A percentile compares a stretch with the other conserved stretches of the same genome.
These are phyloP conservation scores for Atta cephalotes DNA, from an alignment of 1,140 invertebrate genomes.

Conservation along the genomic window DNA sequence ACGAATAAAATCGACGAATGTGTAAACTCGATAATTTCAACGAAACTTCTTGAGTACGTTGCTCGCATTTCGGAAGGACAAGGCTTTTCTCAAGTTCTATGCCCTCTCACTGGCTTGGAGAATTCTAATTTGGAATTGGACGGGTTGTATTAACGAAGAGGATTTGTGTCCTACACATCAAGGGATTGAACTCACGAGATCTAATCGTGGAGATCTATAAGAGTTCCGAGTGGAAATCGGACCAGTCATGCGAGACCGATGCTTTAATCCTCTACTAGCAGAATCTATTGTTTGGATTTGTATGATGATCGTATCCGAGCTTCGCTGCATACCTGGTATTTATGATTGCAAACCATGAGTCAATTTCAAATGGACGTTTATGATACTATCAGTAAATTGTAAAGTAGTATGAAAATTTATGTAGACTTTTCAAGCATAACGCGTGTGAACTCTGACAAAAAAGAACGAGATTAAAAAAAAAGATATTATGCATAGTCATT, in stretches of 20 bases:
- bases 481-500: background rate
- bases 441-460: background rate
- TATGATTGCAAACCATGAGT: constrained; percentile 37
- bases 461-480: background rate
- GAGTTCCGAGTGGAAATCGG: constrained; percentile 41
- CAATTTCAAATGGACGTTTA: constrained; percentile 34
- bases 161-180: background rate
- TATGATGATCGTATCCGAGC: constrained; percentile 42
- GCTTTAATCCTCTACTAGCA: constrained; percentile 53
- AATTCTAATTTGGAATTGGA: constrained; percentile 17
- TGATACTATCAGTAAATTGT: constrained; percentile 25
- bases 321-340: constrained; percentile 32
- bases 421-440: background rate
- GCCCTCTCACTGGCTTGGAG: background rate
- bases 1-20: background rate
- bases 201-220: constrained; percentile 28
- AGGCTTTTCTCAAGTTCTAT: background rate
- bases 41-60: background rate
- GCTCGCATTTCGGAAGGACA: background rate
- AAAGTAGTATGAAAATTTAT: no score
- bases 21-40: background rate
- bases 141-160: constrained; percentile 30
- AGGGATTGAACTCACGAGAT: constrained; percentile 31
- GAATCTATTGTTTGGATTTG: constrained; percentile 52
- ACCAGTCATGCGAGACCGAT: constrained; percentile 49